Evolutionary conservation across 2,113 vertebrate species (phyloP).

Genomic region (Entelurus aequoreus): DNA sequence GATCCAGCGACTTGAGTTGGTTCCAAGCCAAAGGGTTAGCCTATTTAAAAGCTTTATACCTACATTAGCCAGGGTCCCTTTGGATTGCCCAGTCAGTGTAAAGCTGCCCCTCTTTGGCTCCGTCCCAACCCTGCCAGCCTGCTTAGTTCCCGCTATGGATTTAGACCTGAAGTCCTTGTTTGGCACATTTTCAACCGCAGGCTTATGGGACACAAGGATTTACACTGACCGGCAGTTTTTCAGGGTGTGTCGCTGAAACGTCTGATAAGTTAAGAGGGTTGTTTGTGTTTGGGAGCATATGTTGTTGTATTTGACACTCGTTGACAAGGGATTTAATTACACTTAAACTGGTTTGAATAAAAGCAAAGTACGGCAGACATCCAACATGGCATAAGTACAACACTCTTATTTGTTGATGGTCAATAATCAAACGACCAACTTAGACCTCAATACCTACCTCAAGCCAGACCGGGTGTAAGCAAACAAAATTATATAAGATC

Average conservation of each 20-base stretch:
- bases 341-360: background rate
- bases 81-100: background rate
- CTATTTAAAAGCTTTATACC: background rate
- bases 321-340: background rate
- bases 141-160: conserved; percentile 33
- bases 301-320: background rate
- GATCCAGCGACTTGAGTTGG: background rate
- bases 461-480: too few relatives aligned
- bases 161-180: conserved; percentile 39
- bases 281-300: background rate
- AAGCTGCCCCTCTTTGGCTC: background rate
- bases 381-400: background rate
- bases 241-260: background rate
- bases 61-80: background rate
- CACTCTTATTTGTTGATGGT: background rate
- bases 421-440: background rate
- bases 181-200: conserved; percentile 40
- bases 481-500: too few relatives aligned
- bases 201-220: conserved; percentile 36
- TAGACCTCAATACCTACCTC: too few relatives aligned
- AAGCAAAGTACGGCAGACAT: too few relatives aligned
- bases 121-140: conserved; percentile 11
- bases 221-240: conserved; percentile 21
- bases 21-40: background rate
- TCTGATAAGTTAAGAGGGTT: background rate